Evolutionary conservation across 2,888 invertebrate species (phyloP).

Genomic region (Diarsia rubi): DNA sequence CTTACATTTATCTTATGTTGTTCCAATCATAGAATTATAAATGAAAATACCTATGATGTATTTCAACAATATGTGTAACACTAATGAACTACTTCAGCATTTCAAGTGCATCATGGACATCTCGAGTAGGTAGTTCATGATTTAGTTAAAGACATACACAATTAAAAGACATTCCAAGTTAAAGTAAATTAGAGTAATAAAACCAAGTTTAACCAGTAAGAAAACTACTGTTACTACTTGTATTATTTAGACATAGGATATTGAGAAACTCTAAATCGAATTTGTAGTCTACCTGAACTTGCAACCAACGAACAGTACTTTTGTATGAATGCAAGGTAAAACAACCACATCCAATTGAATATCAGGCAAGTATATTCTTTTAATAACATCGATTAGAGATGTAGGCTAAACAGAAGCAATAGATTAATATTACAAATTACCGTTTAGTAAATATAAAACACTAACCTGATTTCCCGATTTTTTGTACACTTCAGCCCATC

Average conservation of each 20-base stretch:
- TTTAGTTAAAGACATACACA: neutral
- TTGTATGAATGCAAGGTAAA: neutral
- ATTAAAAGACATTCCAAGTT: neutral
- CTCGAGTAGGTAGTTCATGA: neutral
- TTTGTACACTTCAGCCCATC: conserved; percentile 57
- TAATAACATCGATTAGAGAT: neutral
- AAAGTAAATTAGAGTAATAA: neutral
- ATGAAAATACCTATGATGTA: neutral
- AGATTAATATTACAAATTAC: conserved; percentile 22
- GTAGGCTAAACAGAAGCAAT: conserved; percentile 3
- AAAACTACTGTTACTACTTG: conserved; percentile 1
- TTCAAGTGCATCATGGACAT: neutral
- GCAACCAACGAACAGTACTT: conserved; percentile 9
- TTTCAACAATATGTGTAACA: neutral
- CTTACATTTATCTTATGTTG: too few species aligned
- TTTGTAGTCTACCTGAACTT: conserved; percentile 14
- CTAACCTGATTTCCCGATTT: conserved; percentile 76
- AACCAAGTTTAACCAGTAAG: neutral
- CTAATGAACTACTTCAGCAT: neutral
- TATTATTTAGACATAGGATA: conserved; percentile 29
- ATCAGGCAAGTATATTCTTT: neutral
- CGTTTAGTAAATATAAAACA: conserved; percentile 56
- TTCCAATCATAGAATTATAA: neutral
- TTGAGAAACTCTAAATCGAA: conserved; percentile 27
- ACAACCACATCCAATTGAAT: neutral